A percentile compares a stretch with the other conserved stretches of the same genome.
Evolutionary conservation across 2,797 vertebrate genomes (phyloP).

Genomic region (Dermochelys coriacea): DNA sequence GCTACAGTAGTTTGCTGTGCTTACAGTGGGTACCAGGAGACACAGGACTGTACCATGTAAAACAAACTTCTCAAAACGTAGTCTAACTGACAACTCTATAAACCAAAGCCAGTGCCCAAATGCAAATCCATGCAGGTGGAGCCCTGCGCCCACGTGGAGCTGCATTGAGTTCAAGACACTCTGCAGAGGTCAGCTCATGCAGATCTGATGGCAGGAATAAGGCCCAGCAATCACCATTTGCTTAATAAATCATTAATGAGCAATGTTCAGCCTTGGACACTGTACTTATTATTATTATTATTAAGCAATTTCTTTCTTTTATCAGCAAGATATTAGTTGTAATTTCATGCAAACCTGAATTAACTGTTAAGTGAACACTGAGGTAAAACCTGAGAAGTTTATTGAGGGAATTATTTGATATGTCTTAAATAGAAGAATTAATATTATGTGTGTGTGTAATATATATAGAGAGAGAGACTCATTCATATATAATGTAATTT

Average conservation of each 20-base stretch:
- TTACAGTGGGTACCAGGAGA: background rate
- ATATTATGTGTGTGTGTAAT: too few species aligned
- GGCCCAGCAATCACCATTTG: background rate
- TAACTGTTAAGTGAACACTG: background rate
- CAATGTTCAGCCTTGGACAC: background rate
- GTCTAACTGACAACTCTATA: background rate
- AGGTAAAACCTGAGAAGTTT: background rate
- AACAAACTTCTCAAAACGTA: background rate
- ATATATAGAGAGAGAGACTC: too few species aligned
- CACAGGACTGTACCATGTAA: background rate
- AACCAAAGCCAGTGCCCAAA: background rate
- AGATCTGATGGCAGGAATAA: background rate
- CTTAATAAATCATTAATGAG: background rate
- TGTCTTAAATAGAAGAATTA: background rate
- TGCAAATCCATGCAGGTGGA: background rate
- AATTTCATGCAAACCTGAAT: background rate
- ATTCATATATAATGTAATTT: background rate
- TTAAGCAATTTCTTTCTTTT: accelerated
- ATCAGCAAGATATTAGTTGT: background rate
- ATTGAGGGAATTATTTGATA: background rate
- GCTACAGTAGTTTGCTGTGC: background rate
- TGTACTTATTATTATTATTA: background rate
- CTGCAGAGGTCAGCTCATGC: background rate
- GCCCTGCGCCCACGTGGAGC: background rate
- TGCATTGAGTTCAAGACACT: background rate